phyloP scores from a whole-genome alignment of 2,888 invertebrate species.

The Colletes collaris region DNA sequence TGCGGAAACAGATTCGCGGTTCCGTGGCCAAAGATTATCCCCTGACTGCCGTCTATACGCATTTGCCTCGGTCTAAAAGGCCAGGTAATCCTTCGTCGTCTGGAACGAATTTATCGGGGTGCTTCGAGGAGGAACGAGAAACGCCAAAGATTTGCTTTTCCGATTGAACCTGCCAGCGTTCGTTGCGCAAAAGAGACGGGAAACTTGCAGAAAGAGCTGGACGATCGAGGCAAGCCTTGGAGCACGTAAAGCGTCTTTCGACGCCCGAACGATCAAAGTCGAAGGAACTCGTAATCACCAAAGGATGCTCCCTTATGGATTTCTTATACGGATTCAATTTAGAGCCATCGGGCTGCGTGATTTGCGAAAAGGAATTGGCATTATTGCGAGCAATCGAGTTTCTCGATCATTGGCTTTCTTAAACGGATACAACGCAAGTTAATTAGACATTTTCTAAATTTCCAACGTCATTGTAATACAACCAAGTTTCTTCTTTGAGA shows the following conservation, averaged over 20 bases:
- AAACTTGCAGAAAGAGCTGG: slow-evolving; percentile 34
- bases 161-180: slow-evolving; percentile 78
- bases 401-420: slow-evolving; percentile 33
- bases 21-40: slow-evolving; percentile 70
- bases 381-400: slow-evolving; percentile 49
- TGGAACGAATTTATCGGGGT: slow-evolving; percentile 72
- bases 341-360: slow-evolving; percentile 75
- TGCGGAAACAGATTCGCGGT: slow-evolving; percentile 65
- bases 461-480: not conserved
- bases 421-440: not conserved
- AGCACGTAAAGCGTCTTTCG: slow-evolving; percentile 76
- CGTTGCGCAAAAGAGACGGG: slow-evolving; percentile 42
- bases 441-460: slow-evolving; percentile 17
- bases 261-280: slow-evolving; percentile 81
- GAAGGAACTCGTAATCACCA: slow-evolving; percentile 75
- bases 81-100: slow-evolving; percentile 72
- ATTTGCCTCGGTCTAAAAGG: slow-evolving; percentile 64
- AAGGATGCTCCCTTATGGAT: slow-evolving; percentile 81
- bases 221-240: slow-evolving; percentile 47
- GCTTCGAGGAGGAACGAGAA: slow-evolving; percentile 63
- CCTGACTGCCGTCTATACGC: slow-evolving; percentile 61
- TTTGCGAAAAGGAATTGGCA: slow-evolving; percentile 66
- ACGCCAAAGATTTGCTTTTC: slow-evolving; percentile 81
- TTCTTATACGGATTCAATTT: slow-evolving; percentile 82
- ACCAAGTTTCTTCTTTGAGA: too few species aligned